Evolutionary conservation across 1,140 invertebrate species (phyloP).

Genomic region (Caerostris darwini): DNA sequence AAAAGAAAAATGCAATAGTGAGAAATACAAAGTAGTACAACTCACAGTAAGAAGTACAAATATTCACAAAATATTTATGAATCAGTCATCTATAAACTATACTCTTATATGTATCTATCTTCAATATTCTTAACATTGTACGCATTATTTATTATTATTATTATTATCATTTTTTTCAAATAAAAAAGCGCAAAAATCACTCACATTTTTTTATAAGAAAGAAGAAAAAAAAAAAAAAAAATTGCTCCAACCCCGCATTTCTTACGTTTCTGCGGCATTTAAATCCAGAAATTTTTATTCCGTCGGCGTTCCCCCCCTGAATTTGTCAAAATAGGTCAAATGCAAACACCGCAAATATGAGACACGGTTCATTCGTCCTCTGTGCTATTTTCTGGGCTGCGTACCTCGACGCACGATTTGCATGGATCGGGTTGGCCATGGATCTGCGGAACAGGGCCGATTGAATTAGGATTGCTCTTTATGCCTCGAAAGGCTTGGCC

Average conservation of each 20-base stretch:
- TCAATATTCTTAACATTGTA: no score
- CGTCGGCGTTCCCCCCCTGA: background rate
- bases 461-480: no score
- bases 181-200: background rate
- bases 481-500: no score
- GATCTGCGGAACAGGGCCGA: conserved; percentile 16
- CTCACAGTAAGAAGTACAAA: no score
- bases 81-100: no score
- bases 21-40: no score
- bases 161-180: background rate
- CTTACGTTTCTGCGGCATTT: background rate
- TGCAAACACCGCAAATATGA: conserved; percentile 23
- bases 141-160: no score
- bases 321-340: conserved; percentile 23
- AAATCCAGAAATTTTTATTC: background rate
- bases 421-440: background rate
- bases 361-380: conserved; percentile 9
- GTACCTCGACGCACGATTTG: background rate
- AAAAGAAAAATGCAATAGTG: no score
- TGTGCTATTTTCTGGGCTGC: background rate
- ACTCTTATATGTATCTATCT: no score
- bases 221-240: background rate
- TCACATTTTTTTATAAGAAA: background rate
- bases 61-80: no score
- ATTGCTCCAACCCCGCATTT: background rate